These are phyloP conservation scores for Lucinisca nassula DNA, from an alignment of 2,888 invertebrate genomes.

Conservation along the genomic window DNA sequence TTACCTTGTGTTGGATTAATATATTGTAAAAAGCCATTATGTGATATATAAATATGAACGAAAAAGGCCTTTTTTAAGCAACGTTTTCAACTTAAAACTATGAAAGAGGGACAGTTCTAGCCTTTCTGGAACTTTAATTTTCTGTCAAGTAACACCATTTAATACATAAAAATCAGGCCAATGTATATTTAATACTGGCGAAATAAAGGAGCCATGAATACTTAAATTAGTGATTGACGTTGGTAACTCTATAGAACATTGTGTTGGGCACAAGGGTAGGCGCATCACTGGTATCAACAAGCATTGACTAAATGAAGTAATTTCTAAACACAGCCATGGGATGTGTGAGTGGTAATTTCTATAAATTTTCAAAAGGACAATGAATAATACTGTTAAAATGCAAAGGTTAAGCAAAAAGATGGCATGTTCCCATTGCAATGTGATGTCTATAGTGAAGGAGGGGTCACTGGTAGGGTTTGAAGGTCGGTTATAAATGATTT, in stretches of 20 bases:
- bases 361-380: not conserved
- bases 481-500: no score
- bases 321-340: not conserved
- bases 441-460: not conserved
- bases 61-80: not conserved
- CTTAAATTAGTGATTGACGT: not conserved
- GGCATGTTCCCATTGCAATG: conserved; percentile 17
- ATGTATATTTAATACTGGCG: not conserved
- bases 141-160: not conserved
- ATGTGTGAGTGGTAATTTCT: not conserved
- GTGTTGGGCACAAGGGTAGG: not conserved
- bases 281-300: not conserved
- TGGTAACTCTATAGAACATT: not conserved
- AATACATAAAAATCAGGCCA: not conserved
- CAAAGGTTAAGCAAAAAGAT: not conserved
- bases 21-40: not conserved
- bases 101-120: not conserved
- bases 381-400: not conserved
- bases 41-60: not conserved
- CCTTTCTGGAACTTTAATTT: not conserved
- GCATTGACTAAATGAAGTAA: not conserved
- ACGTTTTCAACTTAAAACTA: not conserved
- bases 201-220: not conserved
- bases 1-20: not conserved
- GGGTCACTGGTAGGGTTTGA: no score